phyloP scores from a whole-genome alignment of 2,888 invertebrate genomes.

The Cordilura impudica region DNA sequence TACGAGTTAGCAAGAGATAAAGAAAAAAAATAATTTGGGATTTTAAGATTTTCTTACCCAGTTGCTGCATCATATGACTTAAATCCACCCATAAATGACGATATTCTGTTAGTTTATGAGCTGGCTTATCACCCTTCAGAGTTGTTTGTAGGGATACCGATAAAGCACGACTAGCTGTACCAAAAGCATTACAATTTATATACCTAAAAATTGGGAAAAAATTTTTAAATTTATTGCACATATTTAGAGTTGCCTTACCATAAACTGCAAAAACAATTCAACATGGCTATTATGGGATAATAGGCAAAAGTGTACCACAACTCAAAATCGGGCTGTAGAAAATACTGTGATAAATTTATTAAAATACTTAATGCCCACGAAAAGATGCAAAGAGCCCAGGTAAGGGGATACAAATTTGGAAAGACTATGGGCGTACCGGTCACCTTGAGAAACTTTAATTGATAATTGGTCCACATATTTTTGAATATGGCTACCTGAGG shows the following conservation, averaged over 20 bases:
- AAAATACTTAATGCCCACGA: slow-evolving; percentile 83
- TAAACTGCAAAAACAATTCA: slow-evolving; percentile 84
- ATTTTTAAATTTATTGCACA: neutral
- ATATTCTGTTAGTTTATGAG: slow-evolving; percentile 83
- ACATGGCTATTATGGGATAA: slow-evolving; percentile 86
- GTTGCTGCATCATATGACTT: slow-evolving; percentile 88
- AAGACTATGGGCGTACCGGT: slow-evolving; percentile 82
- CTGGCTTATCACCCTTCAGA: slow-evolving; percentile 82
- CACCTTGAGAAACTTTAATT: slow-evolving; percentile 79
- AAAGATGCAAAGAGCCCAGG: slow-evolving; percentile 83
- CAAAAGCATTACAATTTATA: slow-evolving; percentile 83
- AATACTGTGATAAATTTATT: slow-evolving; percentile 84
- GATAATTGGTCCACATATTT: slow-evolving; percentile 89
- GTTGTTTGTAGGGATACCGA: slow-evolving; percentile 82
- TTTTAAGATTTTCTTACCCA: slow-evolving; percentile 77
- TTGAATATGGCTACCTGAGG: slow-evolving; percentile 85
- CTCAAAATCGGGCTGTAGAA: slow-evolving; percentile 85
- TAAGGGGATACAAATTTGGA: slow-evolving; percentile 81
- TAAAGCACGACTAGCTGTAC: slow-evolving; percentile 83
- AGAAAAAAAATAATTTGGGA: neutral
- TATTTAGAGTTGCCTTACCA: slow-evolving; percentile 79
- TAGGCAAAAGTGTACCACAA: slow-evolving; percentile 87
- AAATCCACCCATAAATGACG: slow-evolving; percentile 85
- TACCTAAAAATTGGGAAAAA: slow-evolving; percentile 79
- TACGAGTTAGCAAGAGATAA: neutral